A percentile compares a stretch with the other conserved stretches of the same genome.
These are phyloP conservation scores for Oryzias woworae DNA, from an alignment of 2,113 vertebrate genomes.

Conservation along the genomic window DNA sequence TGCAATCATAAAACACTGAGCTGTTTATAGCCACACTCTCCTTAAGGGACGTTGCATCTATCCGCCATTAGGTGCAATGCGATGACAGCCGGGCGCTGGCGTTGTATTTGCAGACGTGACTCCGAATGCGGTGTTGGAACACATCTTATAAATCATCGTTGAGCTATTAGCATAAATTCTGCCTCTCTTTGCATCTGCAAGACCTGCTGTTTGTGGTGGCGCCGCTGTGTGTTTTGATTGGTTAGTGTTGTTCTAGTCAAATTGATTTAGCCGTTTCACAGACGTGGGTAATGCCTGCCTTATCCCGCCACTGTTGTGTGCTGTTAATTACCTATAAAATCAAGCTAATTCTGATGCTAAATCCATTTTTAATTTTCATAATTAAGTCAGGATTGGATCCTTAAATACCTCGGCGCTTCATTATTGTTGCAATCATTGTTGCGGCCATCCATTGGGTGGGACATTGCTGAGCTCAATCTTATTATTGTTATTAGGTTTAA, in stretches of 20 bases:
- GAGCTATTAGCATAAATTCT: slow-evolving; percentile 75
- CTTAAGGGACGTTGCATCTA: slow-evolving; percentile 62
- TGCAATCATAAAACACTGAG: slow-evolving; percentile 63
- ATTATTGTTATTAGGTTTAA: slow-evolving; percentile 76
- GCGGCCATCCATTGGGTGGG: slow-evolving; percentile 71
- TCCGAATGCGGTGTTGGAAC: slow-evolving; percentile 60
- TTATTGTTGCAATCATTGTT: slow-evolving; percentile 78
- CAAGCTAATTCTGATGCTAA: slow-evolving; percentile 83
- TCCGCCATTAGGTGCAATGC: slow-evolving; percentile 59
- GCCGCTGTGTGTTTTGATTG: slow-evolving; percentile 59
- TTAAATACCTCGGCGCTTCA: slow-evolving; percentile 76
- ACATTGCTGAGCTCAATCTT: slow-evolving; percentile 66
- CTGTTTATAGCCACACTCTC: slow-evolving; percentile 72
- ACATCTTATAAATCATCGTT: slow-evolving; percentile 74
- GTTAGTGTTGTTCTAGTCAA: slow-evolving; percentile 72
- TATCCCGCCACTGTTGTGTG: slow-evolving; percentile 68
- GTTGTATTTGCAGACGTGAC: slow-evolving; percentile 68
- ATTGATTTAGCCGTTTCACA: slow-evolving; percentile 79
- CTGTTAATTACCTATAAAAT: slow-evolving; percentile 84
- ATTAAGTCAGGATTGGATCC: slow-evolving; percentile 82
- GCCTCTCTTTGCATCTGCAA: slow-evolving; percentile 58
- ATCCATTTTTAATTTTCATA: slow-evolving; percentile 83
- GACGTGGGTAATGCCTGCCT: slow-evolving; percentile 74
- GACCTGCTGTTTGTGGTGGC: slow-evolving; percentile 69
- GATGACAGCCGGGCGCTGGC: slow-evolving; percentile 64